Percentiles rank a stretch among this genome's conserved stretches.
Evolutionary conservation across 2,797 vertebrate genomes (phyloP).

Genomic region (Ptychobarbus kaznakovi): DNA sequence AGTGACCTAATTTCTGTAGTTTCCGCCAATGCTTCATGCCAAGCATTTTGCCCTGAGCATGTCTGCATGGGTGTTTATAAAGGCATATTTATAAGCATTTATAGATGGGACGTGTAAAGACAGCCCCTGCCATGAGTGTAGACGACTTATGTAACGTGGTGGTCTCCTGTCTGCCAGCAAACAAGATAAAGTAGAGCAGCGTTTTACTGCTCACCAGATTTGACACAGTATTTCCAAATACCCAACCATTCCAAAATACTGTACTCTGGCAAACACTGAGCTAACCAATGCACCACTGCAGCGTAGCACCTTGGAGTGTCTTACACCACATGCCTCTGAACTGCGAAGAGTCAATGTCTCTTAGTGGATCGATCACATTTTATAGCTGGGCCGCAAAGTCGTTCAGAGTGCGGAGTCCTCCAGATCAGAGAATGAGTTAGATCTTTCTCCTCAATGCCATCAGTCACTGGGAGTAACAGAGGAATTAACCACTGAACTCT

Average conservation of each 20-base stretch:
- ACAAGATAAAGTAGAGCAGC: conserved; percentile 34
- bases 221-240: background rate
- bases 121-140: conserved; percentile 70
- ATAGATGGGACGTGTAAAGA: conserved; percentile 52
- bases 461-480: background rate
- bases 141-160: conserved; percentile 76
- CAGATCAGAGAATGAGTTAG: conserved; percentile 26
- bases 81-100: conserved; percentile 9
- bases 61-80: background rate
- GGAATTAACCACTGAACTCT: conserved; percentile 18
- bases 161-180: conserved; percentile 46
- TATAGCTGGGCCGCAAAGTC: conserved; percentile 12
- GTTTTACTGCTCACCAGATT: background rate
- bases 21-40: background rate
- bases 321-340: conserved; percentile 3
- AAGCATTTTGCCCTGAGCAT: background rate
- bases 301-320: background rate
- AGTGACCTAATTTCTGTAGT: conserved; percentile 20
- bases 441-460: conserved; percentile 1
- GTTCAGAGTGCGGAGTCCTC: conserved; percentile 28
- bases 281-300: background rate
- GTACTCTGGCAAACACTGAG: conserved; percentile 9
- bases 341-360: conserved; percentile 21
- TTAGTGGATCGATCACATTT: conserved; percentile 32
- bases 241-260: background rate